These are phyloP conservation scores for Tragopan temminckii DNA, from an alignment of 2,797 vertebrate species.

Conservation along the genomic window DNA sequence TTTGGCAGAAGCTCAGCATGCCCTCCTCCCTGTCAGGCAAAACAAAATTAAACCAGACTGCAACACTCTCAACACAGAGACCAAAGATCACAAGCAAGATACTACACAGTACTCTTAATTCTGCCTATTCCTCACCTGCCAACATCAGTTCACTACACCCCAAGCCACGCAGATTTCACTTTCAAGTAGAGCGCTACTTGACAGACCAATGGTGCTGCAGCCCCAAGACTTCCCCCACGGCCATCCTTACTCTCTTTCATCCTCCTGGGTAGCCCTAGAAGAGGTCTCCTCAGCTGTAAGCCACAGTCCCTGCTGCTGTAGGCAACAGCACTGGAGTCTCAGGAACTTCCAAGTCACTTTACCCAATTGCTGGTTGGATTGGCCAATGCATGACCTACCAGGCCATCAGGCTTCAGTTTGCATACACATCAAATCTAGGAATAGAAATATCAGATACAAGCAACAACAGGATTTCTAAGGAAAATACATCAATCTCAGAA, in stretches of 20 bases:
- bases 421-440: not conserved
- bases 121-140: fast-evolving
- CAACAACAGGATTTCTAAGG: not conserved
- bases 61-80: not conserved
- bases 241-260: not conserved
- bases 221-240: fast-evolving
- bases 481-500: not conserved
- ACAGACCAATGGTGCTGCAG: fast-evolving
- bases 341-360: not conserved
- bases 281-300: too few relatives aligned
- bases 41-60: fast-evolving
- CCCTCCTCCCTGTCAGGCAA: not conserved
- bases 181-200: fast-evolving
- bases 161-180: fast-evolving
- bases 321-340: fast-evolving
- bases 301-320: fast-evolving
- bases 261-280: not conserved
- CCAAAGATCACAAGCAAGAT: not conserved
- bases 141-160: fast-evolving
- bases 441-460: not conserved
- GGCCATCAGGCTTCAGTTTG: not conserved
- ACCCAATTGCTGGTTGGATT: not conserved
- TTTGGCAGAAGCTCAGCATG: not conserved
- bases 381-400: fast-evolving
- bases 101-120: fast-evolving